A percentile compares a stretch with the other conserved stretches of the same genome.
Conservation (phyloP, 2,113 vertebrate genomes). For the Strix aluco region DNA sequence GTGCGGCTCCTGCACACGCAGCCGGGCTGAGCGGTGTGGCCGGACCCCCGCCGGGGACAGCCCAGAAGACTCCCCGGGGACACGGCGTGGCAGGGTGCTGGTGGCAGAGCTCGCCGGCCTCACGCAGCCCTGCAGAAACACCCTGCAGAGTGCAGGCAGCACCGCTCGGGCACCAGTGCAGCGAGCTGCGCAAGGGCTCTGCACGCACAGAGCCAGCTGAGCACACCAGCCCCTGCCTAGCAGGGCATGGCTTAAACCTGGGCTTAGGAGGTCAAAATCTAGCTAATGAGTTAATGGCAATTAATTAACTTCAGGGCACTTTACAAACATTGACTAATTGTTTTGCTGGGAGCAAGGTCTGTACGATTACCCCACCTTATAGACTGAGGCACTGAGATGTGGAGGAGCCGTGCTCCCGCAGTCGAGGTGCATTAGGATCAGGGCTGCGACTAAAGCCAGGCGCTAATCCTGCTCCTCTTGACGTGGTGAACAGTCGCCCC, state of each 20-base stretch:
- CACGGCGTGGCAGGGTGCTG: rapidly evolving
- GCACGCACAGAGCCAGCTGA: rapidly evolving
- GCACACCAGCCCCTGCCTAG: not conserved
- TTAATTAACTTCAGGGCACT: slow-evolving; percentile 5
- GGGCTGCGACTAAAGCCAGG: not conserved
- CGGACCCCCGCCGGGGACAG: rapidly evolving
- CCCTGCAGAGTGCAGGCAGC: not conserved
- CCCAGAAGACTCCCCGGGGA: not conserved
- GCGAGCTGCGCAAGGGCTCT: not conserved
- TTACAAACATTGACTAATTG: not conserved
- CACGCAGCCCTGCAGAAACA: rapidly evolving
- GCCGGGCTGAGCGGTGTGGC: rapidly evolving
- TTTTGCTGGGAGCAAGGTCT: not conserved
- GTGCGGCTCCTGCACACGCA: rapidly evolving
- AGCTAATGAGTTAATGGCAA: slow-evolving; percentile 10
- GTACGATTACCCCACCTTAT: not conserved
- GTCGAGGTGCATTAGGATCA: not conserved
- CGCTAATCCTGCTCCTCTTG: not conserved
- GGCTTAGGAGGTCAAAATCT: not conserved
- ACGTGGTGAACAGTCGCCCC: rapidly evolving
- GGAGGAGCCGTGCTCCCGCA: rapidly evolving
- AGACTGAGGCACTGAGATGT: not conserved
- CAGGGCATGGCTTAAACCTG: not conserved
- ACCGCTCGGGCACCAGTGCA: not conserved
- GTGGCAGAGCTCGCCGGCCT: not conserved